Conservation (phyloP, 1,140 invertebrate genomes). For the Drosophila prosaltans region DNA sequence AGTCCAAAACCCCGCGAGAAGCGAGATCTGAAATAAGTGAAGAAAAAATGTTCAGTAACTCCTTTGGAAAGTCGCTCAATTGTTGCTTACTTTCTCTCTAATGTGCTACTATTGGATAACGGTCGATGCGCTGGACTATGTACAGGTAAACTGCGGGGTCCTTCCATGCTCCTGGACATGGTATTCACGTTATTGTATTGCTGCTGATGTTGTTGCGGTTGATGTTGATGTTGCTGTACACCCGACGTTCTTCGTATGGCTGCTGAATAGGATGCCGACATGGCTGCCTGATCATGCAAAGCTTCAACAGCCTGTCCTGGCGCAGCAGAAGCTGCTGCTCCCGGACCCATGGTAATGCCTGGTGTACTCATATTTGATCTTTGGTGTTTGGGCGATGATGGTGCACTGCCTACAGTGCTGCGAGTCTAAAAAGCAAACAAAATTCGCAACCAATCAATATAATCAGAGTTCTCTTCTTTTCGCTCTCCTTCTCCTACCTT, state of each 20-base stretch:
- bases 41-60: neutral
- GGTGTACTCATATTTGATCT: constrained; percentile 83
- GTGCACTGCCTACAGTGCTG: constrained; percentile 85
- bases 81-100: constrained; percentile 84
- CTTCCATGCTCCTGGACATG: constrained; percentile 85
- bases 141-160: constrained; percentile 84
- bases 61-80: neutral
- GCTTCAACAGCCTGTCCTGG: constrained; percentile 75
- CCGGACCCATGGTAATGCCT: constrained; percentile 67
- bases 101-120: constrained; percentile 83
- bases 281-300: constrained; percentile 69
- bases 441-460: neutral
- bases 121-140: constrained; percentile 80
- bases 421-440: constrained; percentile 59
- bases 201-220: constrained; percentile 49
- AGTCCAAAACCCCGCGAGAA: constrained; percentile 84
- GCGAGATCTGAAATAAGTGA: constrained; percentile 68
- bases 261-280: constrained; percentile 71
- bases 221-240: constrained; percentile 63
- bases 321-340: constrained; percentile 36
- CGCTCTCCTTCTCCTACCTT: constrained; percentile 46
- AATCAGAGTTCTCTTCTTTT: neutral
- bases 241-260: constrained; percentile 64
- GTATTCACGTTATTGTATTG: constrained; percentile 57
- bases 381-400: constrained; percentile 86